Evolutionary conservation across 2,797 vertebrate genomes (phyloP).

Genomic region (Gastrophryne carolinensis): DNA sequence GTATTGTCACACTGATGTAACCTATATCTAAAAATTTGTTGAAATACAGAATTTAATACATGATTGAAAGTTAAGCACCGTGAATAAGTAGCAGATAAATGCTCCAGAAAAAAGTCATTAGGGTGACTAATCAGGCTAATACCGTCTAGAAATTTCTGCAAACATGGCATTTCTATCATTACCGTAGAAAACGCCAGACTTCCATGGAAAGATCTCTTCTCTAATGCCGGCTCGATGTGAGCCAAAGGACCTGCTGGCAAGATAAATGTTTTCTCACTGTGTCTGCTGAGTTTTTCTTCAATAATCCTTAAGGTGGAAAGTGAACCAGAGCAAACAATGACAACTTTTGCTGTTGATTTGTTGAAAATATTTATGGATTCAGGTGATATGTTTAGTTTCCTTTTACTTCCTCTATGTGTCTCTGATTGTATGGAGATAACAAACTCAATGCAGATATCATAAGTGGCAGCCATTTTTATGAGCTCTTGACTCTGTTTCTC

Average conservation of each 20-base stretch:
- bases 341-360: background rate
- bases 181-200: background rate
- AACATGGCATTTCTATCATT: background rate
- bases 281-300: background rate
- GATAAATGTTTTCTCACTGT: background rate
- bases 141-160: background rate
- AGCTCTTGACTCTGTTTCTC: background rate
- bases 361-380: background rate
- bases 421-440: background rate
- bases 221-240: background rate
- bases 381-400: background rate
- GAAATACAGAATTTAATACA: background rate
- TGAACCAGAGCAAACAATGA: background rate
- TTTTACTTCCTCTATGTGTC: background rate
- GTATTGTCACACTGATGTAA: background rate
- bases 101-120: background rate
- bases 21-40: background rate
- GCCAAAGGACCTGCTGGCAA: background rate
- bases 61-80: background rate
- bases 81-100: background rate
- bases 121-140: background rate
- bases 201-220: background rate
- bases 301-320: background rate
- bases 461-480: background rate
- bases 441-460: slow-evolving; percentile 23